phyloP scores from a whole-genome alignment of 2,113 vertebrate species.

The Crotalus viridis region DNA sequence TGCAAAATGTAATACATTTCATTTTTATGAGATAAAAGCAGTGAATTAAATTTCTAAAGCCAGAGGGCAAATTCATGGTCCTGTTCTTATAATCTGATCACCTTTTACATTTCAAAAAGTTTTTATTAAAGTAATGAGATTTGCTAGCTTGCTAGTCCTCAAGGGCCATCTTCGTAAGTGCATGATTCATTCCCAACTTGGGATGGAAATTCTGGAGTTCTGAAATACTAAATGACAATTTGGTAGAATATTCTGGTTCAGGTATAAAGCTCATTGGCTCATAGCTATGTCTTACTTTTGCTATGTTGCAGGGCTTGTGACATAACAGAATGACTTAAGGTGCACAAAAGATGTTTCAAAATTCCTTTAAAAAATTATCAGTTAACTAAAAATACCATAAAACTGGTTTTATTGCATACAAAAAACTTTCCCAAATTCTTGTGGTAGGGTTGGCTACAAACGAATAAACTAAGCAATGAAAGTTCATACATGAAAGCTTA shows the following conservation, averaged over 20 bases:
- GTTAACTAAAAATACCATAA: background rate
- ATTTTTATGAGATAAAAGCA: background rate
- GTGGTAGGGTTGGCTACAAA: background rate
- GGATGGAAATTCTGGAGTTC: background rate
- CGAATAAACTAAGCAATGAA: background rate
- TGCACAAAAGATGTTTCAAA: background rate
- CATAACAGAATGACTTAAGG: background rate
- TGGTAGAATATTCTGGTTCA: background rate
- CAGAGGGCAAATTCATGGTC: background rate
- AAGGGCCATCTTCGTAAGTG: background rate
- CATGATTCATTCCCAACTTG: background rate
- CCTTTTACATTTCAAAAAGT: background rate
- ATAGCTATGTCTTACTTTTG: background rate
- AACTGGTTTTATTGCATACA: background rate
- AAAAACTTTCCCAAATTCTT: background rate
- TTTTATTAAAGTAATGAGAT: background rate
- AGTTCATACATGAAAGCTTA: background rate
- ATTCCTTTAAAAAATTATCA: background rate
- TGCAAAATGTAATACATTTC: background rate
- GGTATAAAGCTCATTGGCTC: background rate
- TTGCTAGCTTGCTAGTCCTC: background rate
- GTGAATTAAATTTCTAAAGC: background rate
- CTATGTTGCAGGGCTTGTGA: background rate
- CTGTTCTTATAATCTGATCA: background rate
- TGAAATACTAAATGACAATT: background rate